Percentiles rank a stretch among this genome's conserved stretches.
Conservation (phyloP, 1,140 invertebrate genomes). For the Cephus cinctus region DNA sequence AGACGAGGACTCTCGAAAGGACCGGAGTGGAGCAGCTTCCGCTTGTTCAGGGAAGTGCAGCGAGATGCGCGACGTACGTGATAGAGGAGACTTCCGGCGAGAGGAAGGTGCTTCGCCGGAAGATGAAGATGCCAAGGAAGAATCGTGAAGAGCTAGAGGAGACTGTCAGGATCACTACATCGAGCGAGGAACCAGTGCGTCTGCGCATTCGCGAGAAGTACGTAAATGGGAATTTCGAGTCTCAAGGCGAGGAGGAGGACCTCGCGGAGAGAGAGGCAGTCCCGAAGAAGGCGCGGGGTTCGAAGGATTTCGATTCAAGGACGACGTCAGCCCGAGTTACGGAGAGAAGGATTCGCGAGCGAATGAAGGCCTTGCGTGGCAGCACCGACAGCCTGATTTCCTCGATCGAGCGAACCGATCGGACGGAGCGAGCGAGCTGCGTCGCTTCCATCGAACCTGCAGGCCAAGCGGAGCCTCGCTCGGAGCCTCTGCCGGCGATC, state of each 20-base stretch:
- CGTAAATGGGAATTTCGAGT: conserved; percentile 14
- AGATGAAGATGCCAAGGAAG: not conserved
- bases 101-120: not conserved
- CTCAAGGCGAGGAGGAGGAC: conserved; percentile 16
- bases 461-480: not conserved
- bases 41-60: too few relatives aligned
- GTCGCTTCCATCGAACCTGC: too few relatives aligned
- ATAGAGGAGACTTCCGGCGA: conserved; percentile 9
- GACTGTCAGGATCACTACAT: too few relatives aligned
- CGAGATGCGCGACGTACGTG: conserved; percentile 19
- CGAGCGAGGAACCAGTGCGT: too few relatives aligned
- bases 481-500: not conserved
- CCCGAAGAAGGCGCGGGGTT: too few relatives aligned
- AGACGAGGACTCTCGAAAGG: too few relatives aligned
- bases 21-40: too few relatives aligned
- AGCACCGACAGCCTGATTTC: conserved; percentile 34
- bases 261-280: not conserved
- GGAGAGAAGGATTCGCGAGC: conserved; percentile 20
- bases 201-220: conserved; percentile 20
- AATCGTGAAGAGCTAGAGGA: too few relatives aligned
- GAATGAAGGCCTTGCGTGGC: conserved; percentile 27
- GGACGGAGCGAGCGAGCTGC: not conserved
- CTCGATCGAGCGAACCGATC: conserved; percentile 20
- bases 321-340: too few relatives aligned
- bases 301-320: too few relatives aligned